These are phyloP conservation scores for Hippocampus kuda DNA, from an alignment of 2,797 vertebrate genomes.

Conservation along the genomic window DNA sequence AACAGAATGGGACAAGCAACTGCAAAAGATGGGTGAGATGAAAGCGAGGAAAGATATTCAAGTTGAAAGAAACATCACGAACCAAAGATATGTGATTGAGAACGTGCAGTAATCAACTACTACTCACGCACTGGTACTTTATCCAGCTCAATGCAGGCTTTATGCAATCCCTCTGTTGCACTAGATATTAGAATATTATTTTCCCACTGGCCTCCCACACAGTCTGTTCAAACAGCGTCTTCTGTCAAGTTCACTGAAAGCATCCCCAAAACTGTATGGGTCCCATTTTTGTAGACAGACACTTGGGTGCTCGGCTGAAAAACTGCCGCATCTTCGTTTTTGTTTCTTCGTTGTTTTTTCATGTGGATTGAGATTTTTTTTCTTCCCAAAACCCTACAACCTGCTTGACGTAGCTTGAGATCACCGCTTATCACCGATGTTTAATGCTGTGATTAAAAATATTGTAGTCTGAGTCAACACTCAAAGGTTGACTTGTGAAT, in stretches of 20 bases:
- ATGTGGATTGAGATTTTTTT: not conserved
- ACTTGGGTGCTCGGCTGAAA: too few species aligned
- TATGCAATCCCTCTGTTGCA: not conserved
- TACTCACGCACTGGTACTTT: constrained; percentile 24
- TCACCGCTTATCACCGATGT: not conserved
- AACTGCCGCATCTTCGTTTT: too few species aligned
- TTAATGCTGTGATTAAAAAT: not conserved
- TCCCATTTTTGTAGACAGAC: not conserved
- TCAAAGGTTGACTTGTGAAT: not conserved
- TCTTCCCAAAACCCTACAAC: not conserved
- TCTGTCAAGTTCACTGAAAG: not conserved
- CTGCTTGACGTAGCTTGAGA: not conserved
- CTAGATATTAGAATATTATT: not conserved
- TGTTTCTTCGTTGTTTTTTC: not conserved
- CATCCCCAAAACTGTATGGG: not conserved
- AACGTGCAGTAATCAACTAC: constrained; percentile 37
- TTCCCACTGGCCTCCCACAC: not conserved
- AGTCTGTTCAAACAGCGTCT: not conserved
- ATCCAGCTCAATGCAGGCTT: constrained; percentile 15
- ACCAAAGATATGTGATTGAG: constrained; percentile 27
- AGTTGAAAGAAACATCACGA: constrained; percentile 34
- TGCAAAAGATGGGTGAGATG: constrained; percentile 46
- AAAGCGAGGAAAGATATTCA: constrained; percentile 26
- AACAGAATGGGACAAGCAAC: constrained; percentile 62
- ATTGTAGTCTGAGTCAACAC: not conserved